Conservation (phyloP, 2,888 invertebrate species). For the Embidobia sp. region DNA sequence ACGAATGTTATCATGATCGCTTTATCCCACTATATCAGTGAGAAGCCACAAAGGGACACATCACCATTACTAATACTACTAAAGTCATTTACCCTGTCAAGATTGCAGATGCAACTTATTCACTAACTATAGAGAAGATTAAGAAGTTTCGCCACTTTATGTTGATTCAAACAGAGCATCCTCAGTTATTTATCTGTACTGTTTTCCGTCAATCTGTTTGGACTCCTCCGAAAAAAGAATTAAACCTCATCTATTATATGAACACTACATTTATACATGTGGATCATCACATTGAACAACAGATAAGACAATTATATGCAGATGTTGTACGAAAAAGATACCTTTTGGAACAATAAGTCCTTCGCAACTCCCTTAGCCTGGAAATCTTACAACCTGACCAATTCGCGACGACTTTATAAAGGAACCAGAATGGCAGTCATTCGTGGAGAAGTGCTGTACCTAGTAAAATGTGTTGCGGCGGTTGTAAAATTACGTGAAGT, state of each 20-base stretch:
- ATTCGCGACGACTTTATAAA: constrained; percentile 66
- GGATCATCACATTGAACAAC: constrained; percentile 34
- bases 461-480: constrained; percentile 68
- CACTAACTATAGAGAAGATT: constrained; percentile 27
- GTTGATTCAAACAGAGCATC: constrained; percentile 22
- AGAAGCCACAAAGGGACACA: background rate
- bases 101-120: constrained; percentile 49
- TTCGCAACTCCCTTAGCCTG: constrained; percentile 66
- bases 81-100: constrained; percentile 32
- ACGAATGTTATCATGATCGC: constrained; percentile 35
- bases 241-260: constrained; percentile 61
- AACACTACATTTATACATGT: constrained; percentile 69
- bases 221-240: background rate
- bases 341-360: constrained; percentile 65
- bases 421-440: constrained; percentile 29
- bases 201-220: background rate
- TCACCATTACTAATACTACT: constrained; percentile 28
- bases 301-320: constrained; percentile 62
- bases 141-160: background rate
- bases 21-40: constrained; percentile 30
- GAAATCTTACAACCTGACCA: constrained; percentile 66
- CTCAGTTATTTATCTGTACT: constrained; percentile 22
- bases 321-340: constrained; percentile 68
- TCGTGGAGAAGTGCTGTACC: constrained; percentile 68
- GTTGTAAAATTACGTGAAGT: constrained; percentile 56